These are phyloP conservation scores for Mesitornis unicolor DNA, from an alignment of 2,113 vertebrate species.

Conservation along the genomic window DNA sequence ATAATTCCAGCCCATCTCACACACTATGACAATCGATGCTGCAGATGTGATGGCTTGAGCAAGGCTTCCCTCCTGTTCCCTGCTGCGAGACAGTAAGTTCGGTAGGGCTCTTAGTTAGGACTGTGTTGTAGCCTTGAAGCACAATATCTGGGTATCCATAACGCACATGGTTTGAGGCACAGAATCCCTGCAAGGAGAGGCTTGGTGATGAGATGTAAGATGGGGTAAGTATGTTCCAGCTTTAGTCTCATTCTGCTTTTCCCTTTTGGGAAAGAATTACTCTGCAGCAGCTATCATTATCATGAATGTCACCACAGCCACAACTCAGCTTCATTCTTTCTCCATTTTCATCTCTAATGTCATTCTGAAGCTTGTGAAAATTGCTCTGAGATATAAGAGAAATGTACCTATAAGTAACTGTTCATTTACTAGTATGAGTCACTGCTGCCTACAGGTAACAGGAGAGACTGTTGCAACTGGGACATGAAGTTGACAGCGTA, in stretches of 20 bases:
- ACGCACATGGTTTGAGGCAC: not conserved
- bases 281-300: not conserved
- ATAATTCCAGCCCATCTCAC: not conserved
- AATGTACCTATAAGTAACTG: not conserved
- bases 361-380: not conserved
- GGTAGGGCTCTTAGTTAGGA: not conserved
- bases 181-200: not conserved
- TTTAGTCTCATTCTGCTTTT: not conserved
- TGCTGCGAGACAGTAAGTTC: not conserved
- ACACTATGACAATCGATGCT: rapidly evolving
- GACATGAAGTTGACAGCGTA: not conserved
- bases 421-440: not conserved
- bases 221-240: not conserved
- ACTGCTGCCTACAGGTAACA: not conserved
- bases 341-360: not conserved
- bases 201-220: not conserved
- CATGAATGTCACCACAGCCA: not conserved
- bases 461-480: not conserved
- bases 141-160: not conserved
- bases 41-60: not conserved
- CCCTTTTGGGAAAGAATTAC: not conserved
- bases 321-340: not conserved
- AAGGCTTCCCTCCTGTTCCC: not conserved
- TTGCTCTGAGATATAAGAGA: not conserved
- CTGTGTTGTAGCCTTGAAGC: not conserved